phyloP scores from a whole-genome alignment of 2,888 invertebrate species.

The Ecliptopera silaceata region DNA sequence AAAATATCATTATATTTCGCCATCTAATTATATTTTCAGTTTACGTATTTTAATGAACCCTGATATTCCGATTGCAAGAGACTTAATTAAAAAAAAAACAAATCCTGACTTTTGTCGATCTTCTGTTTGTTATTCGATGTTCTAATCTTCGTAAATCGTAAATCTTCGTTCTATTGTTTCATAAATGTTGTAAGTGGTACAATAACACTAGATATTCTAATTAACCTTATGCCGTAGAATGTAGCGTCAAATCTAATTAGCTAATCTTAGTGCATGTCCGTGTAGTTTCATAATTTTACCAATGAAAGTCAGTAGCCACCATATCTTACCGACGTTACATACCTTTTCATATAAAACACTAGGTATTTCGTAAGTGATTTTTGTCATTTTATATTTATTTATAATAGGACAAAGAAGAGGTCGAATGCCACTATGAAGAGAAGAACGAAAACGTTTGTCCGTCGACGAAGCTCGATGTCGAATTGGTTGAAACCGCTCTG shows the following conservation, averaged over 20 bases:
- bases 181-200: background rate
- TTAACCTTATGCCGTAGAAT: background rate
- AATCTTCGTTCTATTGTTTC: too few species aligned
- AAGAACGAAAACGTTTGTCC: slow-evolving; percentile 70
- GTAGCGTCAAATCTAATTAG: background rate
- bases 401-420: slow-evolving; percentile 71
- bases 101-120: background rate
- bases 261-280: background rate
- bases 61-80: too few species aligned
- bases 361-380: too few species aligned
- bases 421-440: slow-evolving; percentile 78
- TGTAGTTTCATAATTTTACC: background rate
- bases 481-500: slow-evolving; percentile 62
- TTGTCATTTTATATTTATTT: too few species aligned
- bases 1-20: too few species aligned
- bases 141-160: background rate
- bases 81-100: too few species aligned
- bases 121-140: background rate
- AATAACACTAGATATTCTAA: background rate
- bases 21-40: background rate
- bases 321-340: too few species aligned
- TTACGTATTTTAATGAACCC: background rate
- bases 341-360: too few species aligned
- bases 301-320: background rate
- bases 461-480: slow-evolving; percentile 61